Evolutionary conservation across 2,888 invertebrate species (phyloP), one percentile per base, ranked within the genome.

Genomic region (Seira musarum): DNA sequence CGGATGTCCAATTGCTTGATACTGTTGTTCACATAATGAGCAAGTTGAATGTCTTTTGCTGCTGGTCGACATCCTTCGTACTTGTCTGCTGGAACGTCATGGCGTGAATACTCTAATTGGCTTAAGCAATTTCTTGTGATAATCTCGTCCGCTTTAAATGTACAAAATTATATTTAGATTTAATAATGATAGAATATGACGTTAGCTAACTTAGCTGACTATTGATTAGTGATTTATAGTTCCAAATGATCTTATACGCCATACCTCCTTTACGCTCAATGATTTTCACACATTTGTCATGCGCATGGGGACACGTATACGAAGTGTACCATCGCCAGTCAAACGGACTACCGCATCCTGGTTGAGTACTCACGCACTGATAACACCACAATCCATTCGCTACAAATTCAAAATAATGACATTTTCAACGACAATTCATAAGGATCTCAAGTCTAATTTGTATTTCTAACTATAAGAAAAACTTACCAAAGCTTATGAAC

Each of bases 61-160:
- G 95, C 94, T 8, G 93, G 91, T 74, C 96, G 91, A 87, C 96
- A 97, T 0, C 97, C 97, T 89, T 97, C 96, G 88, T 96, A 97
- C 80, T 93, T 94, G 88, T 97, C 96, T 0, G 96, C 95, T 5
- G 96, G 96, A 86, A 97, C 94, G 87, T 97, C 97, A 2, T 93
- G 94, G 72, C 96, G 91, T 85, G 94, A 92, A 49, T 92, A 93
- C 88, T 92, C 91, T 78, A 96, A 90, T 53, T 93, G 92, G 88
- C 96, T 96, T 61, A 96, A 89, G 88, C 97, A 97, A 86, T 95
- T 94, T 86, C 97, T 91, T 0, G 95, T 96, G 64, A 96, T 94
- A 0, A 94, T 91, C 87, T 92, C 92, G 88, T 94, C 92, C 24
- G 94, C 96, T 96, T 89, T 80, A 89, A 90, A 83, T 65, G 25